Base-by-base conservation (phyloP, 2,888 invertebrate species). In the Protonemura montana region DNA sequence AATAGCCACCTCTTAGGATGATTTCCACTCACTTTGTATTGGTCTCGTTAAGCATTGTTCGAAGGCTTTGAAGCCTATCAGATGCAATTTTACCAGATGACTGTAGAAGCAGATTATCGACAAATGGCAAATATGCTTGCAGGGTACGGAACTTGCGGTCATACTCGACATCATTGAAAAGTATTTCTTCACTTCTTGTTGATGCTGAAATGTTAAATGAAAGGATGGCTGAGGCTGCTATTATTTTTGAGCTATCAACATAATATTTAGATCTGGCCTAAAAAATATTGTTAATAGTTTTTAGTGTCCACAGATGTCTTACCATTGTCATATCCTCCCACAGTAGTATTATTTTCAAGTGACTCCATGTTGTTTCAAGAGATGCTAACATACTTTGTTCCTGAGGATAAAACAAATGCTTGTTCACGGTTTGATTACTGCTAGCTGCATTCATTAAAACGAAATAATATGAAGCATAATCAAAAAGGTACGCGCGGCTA, bases 21-120 rank as follows among this genome's bases (percentile, higher is more conserved):
- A n/a, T n/a, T 35, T 35, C 35, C 6, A 91, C 92, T 90, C 91
- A 93, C 95, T 94, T 94, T 92, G 94, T 94, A 88, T 93, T 94
- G 89, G 93, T 93, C 89, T 94, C 93, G 77, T 93, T 92, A 13
- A 95, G 92, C 88, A 95, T 93, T 87, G 93, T 93, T 26, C 13
- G 26, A 5, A 82, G 26, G 26, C 41, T 35, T 90, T 94, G 92
- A 26, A 95, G 91, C 21, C 94, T 94, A 95, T 94, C 91, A 95
- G 95, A 89, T 3, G 93, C 92, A 80, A 86, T 41, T 26, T 41
- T 30, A 41, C 82, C 82, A 3, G 59, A 35, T 82, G 82, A 41
- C 42, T 82, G 35, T 21, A 59, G 59, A 2, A 78, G 26, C 26
- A 78, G 28, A 26, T 26, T 27, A 27, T 78, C 28, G 26, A 78